Conservation (phyloP, 2,888 invertebrate species). For the Amblyteles armatorius region DNA sequence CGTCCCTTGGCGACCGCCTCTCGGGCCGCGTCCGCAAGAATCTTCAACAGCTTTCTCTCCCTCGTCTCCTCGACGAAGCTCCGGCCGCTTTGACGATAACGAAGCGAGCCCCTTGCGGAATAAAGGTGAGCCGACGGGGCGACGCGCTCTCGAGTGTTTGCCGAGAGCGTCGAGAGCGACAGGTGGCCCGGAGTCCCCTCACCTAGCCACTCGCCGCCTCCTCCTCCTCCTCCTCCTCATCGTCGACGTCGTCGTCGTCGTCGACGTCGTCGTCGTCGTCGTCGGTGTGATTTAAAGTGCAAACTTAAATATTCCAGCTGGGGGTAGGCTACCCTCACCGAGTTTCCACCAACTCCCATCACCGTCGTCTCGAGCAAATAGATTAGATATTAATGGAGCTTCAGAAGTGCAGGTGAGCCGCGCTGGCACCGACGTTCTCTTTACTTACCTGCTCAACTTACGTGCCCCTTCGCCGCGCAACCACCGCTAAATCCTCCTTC, state of each 20-base stretch:
- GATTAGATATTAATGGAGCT: constrained; percentile 80
- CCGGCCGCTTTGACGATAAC: constrained; percentile 78
- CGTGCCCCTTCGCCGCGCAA: constrained; percentile 18
- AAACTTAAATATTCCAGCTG: constrained; percentile 80
- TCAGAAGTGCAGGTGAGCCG: constrained; percentile 54
- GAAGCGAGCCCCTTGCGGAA: constrained; percentile 77
- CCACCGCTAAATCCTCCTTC: neutral
- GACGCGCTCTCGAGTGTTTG: constrained; percentile 65
- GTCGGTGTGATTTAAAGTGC: constrained; percentile 79
- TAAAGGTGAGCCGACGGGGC: constrained; percentile 74
- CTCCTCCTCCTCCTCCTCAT: constrained; percentile 18
- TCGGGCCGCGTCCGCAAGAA: constrained; percentile 36
- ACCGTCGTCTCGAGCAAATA: constrained; percentile 75
- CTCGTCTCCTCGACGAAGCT: constrained; percentile 70
- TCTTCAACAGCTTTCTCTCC: constrained; percentile 57
- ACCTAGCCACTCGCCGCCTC: constrained; percentile 47
- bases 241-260: neutral
- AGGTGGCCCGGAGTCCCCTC: constrained; percentile 73
- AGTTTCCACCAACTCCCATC: constrained; percentile 41
- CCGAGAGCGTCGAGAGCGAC: constrained; percentile 75
- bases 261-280: constrained; percentile 42
- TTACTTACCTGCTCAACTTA: constrained; percentile 65
- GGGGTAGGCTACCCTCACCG: constrained; percentile 54
- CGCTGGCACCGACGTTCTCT: constrained; percentile 52
- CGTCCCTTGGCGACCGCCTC: constrained; percentile 10